Percentiles rank a stretch among this genome's conserved stretches.
These are phyloP conservation scores for Seriola dumerili DNA, from an alignment of 2,113 vertebrate genomes.

Conservation along the genomic window DNA sequence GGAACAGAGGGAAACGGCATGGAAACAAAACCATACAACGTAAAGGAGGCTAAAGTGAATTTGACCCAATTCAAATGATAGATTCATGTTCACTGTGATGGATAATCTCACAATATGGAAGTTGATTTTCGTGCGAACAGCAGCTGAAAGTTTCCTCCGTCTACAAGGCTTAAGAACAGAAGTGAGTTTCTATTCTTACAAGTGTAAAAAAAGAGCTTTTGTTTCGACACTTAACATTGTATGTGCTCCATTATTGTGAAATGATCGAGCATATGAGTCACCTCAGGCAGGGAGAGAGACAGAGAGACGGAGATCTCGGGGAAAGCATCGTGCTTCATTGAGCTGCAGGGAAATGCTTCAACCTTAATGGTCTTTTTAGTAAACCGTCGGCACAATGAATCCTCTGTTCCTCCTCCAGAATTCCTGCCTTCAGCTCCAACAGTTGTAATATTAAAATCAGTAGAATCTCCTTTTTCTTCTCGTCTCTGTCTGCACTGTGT, in stretches of 20 bases:
- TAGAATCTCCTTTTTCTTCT: constrained; percentile 12
- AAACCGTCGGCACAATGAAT: constrained; percentile 37
- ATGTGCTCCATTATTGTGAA: not conserved
- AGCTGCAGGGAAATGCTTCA: constrained; percentile 28
- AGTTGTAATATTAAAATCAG: constrained; percentile 46
- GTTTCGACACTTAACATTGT: not conserved
- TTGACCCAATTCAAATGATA: too few species aligned
- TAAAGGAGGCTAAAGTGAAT: not conserved
- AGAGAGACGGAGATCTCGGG: not conserved
- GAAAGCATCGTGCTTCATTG: constrained; percentile 6
- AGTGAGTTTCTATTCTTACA: not conserved
- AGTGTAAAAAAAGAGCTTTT: too few species aligned
- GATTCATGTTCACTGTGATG: not conserved
- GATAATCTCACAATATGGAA: not conserved
- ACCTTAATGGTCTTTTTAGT: constrained; percentile 30
- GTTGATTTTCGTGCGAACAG: not conserved
- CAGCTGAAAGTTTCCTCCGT: too few species aligned
- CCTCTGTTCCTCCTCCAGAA: constrained; percentile 44
- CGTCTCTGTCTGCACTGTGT: rapidly evolving
- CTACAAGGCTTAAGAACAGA: not conserved
- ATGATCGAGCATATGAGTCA: not conserved
- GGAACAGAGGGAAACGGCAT: not conserved
- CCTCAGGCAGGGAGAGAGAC: not conserved
- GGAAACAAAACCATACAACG: not conserved
- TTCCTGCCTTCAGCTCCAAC: constrained; percentile 37